These are phyloP conservation scores for Eulemur rufifrons DNA, from an alignment of 2,113 vertebrate genomes.

Conservation along the genomic window DNA sequence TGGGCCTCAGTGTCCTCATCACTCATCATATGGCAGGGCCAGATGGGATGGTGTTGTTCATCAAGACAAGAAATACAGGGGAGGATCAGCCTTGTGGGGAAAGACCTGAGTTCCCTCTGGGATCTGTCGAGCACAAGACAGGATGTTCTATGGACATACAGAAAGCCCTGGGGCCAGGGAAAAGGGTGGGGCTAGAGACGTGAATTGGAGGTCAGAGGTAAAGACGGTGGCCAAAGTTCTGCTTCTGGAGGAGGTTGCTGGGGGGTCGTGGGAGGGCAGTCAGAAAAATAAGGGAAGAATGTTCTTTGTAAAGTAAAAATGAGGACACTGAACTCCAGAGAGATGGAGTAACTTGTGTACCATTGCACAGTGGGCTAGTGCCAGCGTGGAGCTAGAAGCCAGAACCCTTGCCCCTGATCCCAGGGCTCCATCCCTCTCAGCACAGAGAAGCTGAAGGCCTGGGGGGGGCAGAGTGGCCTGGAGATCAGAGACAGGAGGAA, in stretches of 20 bases:
- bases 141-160: not conserved
- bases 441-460: not conserved
- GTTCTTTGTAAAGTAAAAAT: not conserved
- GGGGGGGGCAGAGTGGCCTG: not conserved
- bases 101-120: not conserved
- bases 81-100: not conserved
- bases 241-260: not conserved
- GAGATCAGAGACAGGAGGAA: not conserved
- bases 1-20: not conserved
- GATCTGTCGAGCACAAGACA: not conserved
- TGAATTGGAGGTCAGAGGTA: not conserved
- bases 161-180: not conserved
- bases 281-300: not conserved
- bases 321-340: not conserved
- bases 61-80: not conserved
- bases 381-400: not conserved
- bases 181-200: not conserved
- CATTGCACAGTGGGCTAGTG: not conserved
- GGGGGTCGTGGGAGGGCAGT: not conserved
- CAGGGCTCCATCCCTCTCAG: not conserved
- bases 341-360: not conserved
- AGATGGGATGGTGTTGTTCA: rapidly evolving
- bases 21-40: not conserved
- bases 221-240: not conserved
- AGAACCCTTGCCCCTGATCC: not conserved